phyloP scores from a whole-genome alignment of 2,113 vertebrate genomes.

The Collichthys lucidus region DNA sequence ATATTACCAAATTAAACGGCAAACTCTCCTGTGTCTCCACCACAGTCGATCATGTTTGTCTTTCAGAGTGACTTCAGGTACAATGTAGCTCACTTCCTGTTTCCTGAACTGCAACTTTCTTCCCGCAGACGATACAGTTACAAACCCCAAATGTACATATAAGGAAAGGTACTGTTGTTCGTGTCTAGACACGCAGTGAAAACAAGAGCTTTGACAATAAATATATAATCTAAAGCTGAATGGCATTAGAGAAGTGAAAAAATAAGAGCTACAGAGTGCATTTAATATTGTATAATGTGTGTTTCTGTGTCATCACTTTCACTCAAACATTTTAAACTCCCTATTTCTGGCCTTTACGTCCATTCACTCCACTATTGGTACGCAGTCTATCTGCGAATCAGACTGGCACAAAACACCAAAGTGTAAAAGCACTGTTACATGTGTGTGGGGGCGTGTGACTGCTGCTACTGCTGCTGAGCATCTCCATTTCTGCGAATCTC shows the following conservation, averaged over 20 bases:
- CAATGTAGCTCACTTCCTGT: constrained; percentile 77
- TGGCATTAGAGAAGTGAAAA: not conserved
- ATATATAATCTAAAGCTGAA: not conserved
- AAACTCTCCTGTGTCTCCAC: not conserved
- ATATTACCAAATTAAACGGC: not conserved
- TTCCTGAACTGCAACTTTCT: constrained; percentile 70
- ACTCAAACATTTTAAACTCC: constrained; percentile 7
- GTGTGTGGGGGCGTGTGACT: constrained; percentile 60
- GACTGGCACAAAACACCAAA: constrained; percentile 20
- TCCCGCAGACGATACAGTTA: constrained; percentile 55
- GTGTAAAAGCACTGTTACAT: constrained; percentile 54
- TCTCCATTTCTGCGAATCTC: constrained; percentile 46
- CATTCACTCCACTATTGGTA: constrained; percentile 11
- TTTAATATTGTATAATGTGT: not conserved
- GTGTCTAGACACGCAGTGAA: not conserved
- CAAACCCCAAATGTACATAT: constrained; percentile 77
- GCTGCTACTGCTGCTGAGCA: constrained; percentile 35
- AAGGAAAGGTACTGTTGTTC: constrained; percentile 20
- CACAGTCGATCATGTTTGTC: not conserved
- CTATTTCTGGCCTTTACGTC: constrained; percentile 4
- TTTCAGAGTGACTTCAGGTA: constrained; percentile 41
- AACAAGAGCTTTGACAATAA: not conserved
- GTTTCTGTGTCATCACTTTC: not conserved
- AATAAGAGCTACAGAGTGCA: not conserved
- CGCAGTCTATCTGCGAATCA: constrained; percentile 16